A percentile compares a stretch with the other conserved stretches of the same genome.
Conservation (phyloP, 2,797 vertebrate species). For the Coregonus sp. region DNA sequence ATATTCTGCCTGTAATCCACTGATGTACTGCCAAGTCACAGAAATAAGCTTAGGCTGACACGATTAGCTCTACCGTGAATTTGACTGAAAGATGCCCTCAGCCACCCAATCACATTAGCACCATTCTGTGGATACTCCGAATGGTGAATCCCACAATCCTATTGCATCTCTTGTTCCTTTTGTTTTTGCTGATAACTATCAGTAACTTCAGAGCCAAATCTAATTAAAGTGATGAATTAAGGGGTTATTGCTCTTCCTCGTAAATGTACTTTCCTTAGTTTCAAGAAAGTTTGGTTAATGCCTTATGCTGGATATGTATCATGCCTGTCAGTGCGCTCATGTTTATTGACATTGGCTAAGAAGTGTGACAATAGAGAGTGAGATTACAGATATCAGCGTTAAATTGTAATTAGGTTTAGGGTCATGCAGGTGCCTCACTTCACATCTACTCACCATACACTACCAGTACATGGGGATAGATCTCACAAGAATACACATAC, state of each 20-base stretch:
- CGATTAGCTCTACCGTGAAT: constrained; percentile 22
- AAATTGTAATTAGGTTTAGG: background rate
- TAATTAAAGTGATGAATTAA: background rate
- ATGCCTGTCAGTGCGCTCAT: background rate
- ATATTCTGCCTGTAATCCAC: constrained; percentile 26
- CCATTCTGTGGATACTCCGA: background rate
- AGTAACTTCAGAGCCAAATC: background rate
- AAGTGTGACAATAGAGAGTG: background rate
- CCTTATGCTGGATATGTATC: background rate
- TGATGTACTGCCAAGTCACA: constrained; percentile 42
- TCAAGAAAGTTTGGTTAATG: background rate
- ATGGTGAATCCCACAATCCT: background rate
- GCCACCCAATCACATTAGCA: constrained; percentile 7
- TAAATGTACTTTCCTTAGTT: background rate
- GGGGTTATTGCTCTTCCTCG: background rate
- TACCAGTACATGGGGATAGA: background rate
- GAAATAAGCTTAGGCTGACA: constrained; percentile 22
- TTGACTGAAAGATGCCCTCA: constrained; percentile 1
- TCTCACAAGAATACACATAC: background rate
- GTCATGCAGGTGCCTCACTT: background rate
- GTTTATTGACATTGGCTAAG: background rate
- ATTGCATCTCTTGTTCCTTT: background rate
- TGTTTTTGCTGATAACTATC: background rate
- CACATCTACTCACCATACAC: background rate
- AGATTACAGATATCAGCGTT: background rate